Evolutionary conservation across 2,797 vertebrate genomes (phyloP).

Genomic region (Huso huso): DNA sequence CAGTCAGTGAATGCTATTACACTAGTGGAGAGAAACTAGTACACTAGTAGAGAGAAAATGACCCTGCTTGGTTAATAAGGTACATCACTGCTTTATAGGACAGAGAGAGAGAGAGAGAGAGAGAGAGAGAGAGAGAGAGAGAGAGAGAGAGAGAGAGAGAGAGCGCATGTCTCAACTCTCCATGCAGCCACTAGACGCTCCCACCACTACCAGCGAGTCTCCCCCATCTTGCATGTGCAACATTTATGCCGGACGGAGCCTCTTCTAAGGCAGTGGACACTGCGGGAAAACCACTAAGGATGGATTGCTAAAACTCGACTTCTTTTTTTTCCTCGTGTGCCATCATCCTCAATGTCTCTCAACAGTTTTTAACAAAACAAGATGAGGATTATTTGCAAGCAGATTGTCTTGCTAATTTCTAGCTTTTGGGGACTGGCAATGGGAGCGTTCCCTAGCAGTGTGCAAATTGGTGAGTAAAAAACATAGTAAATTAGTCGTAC

Average conservation of each 20-base stretch:
- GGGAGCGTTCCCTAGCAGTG: slow-evolving; percentile 98
- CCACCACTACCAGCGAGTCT: slow-evolving; percentile 55
- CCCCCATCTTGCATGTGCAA: slow-evolving; percentile 75
- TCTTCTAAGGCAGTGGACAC: slow-evolving; percentile 75
- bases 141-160: slow-evolving; percentile 17
- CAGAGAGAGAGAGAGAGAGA: slow-evolving; percentile 16
- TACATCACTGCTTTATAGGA: background rate
- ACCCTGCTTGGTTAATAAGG: too few species aligned
- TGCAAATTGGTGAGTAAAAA: slow-evolving; percentile 88
- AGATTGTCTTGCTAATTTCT: slow-evolving; percentile 92
- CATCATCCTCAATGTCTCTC: slow-evolving; percentile 80
- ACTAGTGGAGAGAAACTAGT: too few species aligned
- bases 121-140: slow-evolving; percentile 5
- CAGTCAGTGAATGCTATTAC: too few species aligned
- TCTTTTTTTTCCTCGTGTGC: slow-evolving; percentile 43
- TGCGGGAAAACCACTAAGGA: slow-evolving; percentile 69
- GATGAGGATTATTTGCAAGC: slow-evolving; percentile 94
- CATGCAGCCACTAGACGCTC: slow-evolving; percentile 61
- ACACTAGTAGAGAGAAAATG: too few species aligned
- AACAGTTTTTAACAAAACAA: slow-evolving; percentile 74
- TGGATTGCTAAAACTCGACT: slow-evolving; percentile 63
- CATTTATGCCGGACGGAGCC: slow-evolving; percentile 62
- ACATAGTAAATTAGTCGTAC: slow-evolving; percentile 19
- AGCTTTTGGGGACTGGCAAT: slow-evolving; percentile 88
- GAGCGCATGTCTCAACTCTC: slow-evolving; percentile 77